Conservation (phyloP, 2,888 invertebrate genomes). For the Aelia acuminata region DNA sequence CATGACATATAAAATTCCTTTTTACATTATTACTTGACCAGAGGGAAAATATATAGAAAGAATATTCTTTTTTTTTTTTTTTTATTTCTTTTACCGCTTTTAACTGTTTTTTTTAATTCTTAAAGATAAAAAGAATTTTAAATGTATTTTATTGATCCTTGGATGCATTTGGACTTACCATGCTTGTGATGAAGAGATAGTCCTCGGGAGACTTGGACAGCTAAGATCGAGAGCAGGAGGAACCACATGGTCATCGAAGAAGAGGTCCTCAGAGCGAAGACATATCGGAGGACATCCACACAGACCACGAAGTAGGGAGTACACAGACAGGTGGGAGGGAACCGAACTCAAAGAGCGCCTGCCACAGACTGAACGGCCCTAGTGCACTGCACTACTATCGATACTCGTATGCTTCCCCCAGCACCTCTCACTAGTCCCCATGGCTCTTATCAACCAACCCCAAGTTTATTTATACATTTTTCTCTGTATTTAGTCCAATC, state of each 20-base stretch:
- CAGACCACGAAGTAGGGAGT: background rate
- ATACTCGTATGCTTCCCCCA: background rate
- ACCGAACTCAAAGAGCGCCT: conserved; percentile 10
- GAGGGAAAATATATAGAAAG: no score
- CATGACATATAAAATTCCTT: no score
- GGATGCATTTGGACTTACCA: conserved; percentile 10
- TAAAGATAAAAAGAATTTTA: no score
- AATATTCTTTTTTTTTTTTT: no score
- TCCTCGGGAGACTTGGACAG: background rate
- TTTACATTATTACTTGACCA: no score
- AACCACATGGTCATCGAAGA: background rate
- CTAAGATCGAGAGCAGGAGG: background rate
- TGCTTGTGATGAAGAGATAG: conserved; percentile 37
- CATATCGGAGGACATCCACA: conserved; percentile 37
- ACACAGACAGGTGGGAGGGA: no score
- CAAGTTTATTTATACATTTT: background rate
- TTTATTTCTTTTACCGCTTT: no score
- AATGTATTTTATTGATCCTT: background rate
- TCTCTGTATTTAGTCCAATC: background rate
- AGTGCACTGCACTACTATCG: conserved; percentile 1
- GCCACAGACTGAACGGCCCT: conserved; percentile 5
- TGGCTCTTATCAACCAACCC: background rate
- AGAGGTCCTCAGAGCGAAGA: conserved; percentile 4
- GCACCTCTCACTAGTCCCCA: background rate
- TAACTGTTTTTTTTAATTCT: no score